Conservation (phyloP, 2,888 invertebrate genomes). For the Torymus texanus region DNA sequence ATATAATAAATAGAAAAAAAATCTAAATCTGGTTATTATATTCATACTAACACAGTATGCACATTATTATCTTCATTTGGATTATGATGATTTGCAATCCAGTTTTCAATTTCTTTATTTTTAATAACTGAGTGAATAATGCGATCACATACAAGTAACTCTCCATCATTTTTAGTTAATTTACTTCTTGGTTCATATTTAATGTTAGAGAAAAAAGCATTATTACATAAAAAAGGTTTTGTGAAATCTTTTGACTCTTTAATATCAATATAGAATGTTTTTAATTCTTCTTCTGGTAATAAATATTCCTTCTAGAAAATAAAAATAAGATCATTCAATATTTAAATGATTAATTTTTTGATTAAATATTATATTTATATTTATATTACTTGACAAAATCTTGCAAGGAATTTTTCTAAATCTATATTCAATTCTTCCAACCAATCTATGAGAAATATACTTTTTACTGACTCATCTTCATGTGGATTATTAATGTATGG, state of each 20-base stretch:
- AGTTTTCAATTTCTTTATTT: slow-evolving; percentile 59
- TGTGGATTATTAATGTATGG: slow-evolving; percentile 78
- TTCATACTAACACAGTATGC: slow-evolving; percentile 57
- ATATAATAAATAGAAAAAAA: slow-evolving; percentile 1
- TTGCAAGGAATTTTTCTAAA: slow-evolving; percentile 59
- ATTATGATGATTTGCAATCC: slow-evolving; percentile 54
- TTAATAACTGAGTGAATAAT: slow-evolving; percentile 64
- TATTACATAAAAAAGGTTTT: background rate
- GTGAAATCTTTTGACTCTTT: background rate
- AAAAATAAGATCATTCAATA: background rate
- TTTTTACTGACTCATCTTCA: slow-evolving; percentile 77
- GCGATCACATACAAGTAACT: slow-evolving; percentile 60
- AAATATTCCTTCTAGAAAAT: slow-evolving; percentile 2
- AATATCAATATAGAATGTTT: background rate
- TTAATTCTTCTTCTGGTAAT: background rate
- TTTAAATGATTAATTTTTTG: background rate
- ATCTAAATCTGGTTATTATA: background rate
- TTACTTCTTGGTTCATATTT: slow-evolving; percentile 14
- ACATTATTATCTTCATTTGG: slow-evolving; percentile 43
- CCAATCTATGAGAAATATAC: slow-evolving; percentile 74
- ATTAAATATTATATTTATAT: background rate
- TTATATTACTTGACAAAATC: slow-evolving; percentile 55
- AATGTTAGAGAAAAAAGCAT: background rate
- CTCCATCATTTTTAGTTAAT: slow-evolving; percentile 25
- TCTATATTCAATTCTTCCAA: slow-evolving; percentile 57